Percentiles rank a stretch among this genome's conserved stretches.
Evolutionary conservation across 2,888 invertebrate genomes (phyloP).

Genomic region (Dione juno): DNA sequence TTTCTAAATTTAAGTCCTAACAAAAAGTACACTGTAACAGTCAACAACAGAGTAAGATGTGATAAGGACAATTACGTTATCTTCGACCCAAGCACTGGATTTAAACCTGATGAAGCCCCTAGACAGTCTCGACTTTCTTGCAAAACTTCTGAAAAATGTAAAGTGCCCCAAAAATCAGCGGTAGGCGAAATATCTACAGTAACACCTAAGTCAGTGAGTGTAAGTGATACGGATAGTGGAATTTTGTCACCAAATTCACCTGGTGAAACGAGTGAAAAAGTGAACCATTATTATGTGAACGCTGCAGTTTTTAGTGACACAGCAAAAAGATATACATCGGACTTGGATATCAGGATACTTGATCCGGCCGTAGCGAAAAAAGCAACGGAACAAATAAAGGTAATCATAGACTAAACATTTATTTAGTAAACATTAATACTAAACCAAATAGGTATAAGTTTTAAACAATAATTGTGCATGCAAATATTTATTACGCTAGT

Average conservation of each 20-base stretch:
- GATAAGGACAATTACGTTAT: constrained; percentile 82
- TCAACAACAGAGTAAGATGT: constrained; percentile 79
- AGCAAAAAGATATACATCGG: constrained; percentile 63
- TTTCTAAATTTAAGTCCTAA: constrained; percentile 79
- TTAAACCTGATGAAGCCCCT: constrained; percentile 61
- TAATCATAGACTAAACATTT: constrained; percentile 53
- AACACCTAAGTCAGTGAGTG: constrained; percentile 69
- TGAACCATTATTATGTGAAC: constrained; percentile 69
- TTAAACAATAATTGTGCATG: neutral
- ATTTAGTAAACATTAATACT: no score
- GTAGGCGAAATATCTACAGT: constrained; percentile 62
- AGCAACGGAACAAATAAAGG: constrained; percentile 78
- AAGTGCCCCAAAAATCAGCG: constrained; percentile 68
- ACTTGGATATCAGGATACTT: constrained; percentile 71
- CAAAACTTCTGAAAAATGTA: constrained; percentile 67
- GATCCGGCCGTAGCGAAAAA: constrained; percentile 75
- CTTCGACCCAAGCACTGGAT: constrained; percentile 79
- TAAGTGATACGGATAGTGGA: constrained; percentile 86
- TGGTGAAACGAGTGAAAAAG: constrained; percentile 75
- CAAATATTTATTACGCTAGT: neutral
- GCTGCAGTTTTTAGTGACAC: constrained; percentile 71
- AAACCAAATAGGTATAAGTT: neutral
- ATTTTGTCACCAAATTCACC: constrained; percentile 86
- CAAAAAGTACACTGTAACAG: constrained; percentile 81
- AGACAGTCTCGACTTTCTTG: constrained; percentile 62